Evolutionary conservation across 2,797 vertebrate genomes (phyloP).

Genomic region (Leuciscus waleckii): DNA sequence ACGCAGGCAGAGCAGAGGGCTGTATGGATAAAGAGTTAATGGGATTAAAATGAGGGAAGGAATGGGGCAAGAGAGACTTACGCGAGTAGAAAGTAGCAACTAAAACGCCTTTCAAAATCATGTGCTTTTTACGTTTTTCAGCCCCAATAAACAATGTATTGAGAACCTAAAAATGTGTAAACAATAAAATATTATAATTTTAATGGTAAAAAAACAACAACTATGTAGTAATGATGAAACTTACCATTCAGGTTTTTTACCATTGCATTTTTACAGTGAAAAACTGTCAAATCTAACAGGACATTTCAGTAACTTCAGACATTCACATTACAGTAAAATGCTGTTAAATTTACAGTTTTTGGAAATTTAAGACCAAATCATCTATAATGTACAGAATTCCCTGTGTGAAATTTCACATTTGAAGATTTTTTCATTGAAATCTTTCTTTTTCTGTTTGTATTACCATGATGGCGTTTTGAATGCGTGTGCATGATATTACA

Average conservation of each 20-base stretch:
- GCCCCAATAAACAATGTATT: not conserved
- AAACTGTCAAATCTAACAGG: not conserved
- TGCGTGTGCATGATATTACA: not conserved
- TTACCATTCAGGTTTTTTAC: no score
- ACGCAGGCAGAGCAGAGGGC: slow-evolving; percentile 7
- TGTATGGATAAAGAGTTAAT: slow-evolving; percentile 29
- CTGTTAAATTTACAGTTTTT: not conserved
- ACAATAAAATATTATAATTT: not conserved
- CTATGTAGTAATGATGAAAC: no score
- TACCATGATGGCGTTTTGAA: not conserved
- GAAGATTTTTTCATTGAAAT: not conserved
- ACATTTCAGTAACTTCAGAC: not conserved
- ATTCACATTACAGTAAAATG: not conserved
- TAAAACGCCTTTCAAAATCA: not conserved
- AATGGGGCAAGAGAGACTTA: not conserved
- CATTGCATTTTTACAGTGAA: not conserved
- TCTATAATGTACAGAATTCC: not conserved
- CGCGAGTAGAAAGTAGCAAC: not conserved
- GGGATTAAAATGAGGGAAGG: slow-evolving; percentile 26
- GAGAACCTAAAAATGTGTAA: not conserved
- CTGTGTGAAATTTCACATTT: not conserved
- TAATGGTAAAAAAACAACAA: not conserved
- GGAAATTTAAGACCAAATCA: not conserved
- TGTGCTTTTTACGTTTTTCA: not conserved
- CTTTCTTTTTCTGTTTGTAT: not conserved